A percentile compares a stretch with the other conserved stretches of the same genome.
phyloP scores from a whole-genome alignment of 2,888 invertebrate species.

The Lasioglossum malachurum region DNA sequence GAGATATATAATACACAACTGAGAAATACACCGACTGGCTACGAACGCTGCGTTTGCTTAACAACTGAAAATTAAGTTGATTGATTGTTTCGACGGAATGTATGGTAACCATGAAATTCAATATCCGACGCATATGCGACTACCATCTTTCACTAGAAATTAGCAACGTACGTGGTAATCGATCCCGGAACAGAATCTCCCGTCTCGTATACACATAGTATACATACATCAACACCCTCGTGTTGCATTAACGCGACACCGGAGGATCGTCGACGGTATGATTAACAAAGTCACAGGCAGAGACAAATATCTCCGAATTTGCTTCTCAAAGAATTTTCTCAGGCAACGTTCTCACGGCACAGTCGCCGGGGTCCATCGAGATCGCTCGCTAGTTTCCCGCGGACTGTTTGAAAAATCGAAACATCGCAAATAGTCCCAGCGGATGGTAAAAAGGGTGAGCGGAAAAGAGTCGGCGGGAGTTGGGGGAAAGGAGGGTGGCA shows the following conservation, averaged over 20 bases:
- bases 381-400: constrained; percentile 43
- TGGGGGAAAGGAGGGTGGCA: too few relatives aligned
- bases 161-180: neutral
- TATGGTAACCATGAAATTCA: neutral
- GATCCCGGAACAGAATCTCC: neutral
- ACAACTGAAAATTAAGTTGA: neutral
- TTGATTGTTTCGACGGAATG: neutral
- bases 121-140: neutral
- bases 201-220: neutral
- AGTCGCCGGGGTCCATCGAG: constrained; percentile 44
- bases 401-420: constrained; percentile 69
- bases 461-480: neutral
- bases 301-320: neutral
- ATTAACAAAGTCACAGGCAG: neutral
- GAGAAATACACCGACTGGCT: neutral
- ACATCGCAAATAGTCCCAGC: constrained; percentile 59
- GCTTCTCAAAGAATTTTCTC: constrained; percentile 28
- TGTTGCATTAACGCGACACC: constrained; percentile 7
- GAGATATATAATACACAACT: neutral
- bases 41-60: neutral
- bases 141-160: neutral
- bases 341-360: constrained; percentile 39
- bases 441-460: neutral
- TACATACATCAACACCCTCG: neutral
- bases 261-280: neutral